These are phyloP conservation scores for Coleophora deauratella DNA, from an alignment of 2,888 invertebrate genomes.

Conservation along the genomic window DNA sequence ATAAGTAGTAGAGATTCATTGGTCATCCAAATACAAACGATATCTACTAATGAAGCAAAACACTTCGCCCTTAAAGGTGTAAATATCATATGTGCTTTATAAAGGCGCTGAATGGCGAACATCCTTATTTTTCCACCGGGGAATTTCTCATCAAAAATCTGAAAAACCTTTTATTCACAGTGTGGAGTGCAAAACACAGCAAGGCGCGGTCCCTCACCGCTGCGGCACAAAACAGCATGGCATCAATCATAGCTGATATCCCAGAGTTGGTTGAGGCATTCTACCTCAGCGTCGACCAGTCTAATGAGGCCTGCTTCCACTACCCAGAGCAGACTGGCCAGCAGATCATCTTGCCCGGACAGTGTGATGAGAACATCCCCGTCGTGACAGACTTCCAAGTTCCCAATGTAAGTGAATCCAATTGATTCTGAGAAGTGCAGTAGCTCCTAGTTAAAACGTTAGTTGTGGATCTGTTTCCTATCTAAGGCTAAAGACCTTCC, in stretches of 20 bases:
- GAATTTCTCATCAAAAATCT: too few species aligned
- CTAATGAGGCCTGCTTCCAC: conserved; percentile 47
- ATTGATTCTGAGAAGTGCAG: background rate
- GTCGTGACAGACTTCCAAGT: conserved; percentile 36
- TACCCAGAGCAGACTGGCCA: conserved; percentile 37
- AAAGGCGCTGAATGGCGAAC: too few species aligned
- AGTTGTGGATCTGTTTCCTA: too few species aligned
- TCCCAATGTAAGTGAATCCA: conserved; percentile 26
- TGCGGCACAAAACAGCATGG: conserved; percentile 30
- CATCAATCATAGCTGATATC: conserved; percentile 26
- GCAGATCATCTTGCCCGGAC: conserved; percentile 48
- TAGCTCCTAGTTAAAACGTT: background rate
- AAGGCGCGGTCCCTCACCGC: conserved; percentile 28
- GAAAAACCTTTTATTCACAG: too few species aligned
- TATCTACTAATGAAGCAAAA: too few species aligned
- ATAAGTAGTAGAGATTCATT: too few species aligned
- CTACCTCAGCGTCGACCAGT: conserved; percentile 37
- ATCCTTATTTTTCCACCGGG: too few species aligned
- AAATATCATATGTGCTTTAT: too few species aligned
- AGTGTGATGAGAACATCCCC: conserved; percentile 44
- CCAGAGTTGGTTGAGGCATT: conserved; percentile 33
- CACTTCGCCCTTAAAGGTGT: too few species aligned
- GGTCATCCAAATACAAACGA: too few species aligned
- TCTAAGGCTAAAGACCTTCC: too few species aligned
- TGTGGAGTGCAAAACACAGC: conserved; percentile 61